Conservation (phyloP, 2,113 vertebrate genomes). For the Diphyllodes magnificus region DNA sequence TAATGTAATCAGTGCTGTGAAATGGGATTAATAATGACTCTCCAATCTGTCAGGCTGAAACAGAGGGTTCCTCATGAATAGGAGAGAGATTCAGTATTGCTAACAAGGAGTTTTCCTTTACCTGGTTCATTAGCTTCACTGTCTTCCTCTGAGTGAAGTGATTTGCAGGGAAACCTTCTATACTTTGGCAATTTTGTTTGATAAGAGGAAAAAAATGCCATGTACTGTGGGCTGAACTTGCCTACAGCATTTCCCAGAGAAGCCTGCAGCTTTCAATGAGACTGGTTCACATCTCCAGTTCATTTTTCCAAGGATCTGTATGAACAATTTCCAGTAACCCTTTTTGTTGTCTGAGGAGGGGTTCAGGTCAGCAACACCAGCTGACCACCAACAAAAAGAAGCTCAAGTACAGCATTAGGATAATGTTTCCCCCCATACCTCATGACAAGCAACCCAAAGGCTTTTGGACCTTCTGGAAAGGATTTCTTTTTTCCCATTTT, state of each 20-base stretch:
- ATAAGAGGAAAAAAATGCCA: background rate
- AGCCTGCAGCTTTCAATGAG: background rate
- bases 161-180: background rate
- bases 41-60: background rate
- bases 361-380: background rate
- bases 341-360: background rate
- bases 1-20: background rate
- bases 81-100: background rate
- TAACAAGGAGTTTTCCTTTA: background rate
- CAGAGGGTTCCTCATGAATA: background rate
- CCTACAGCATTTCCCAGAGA: background rate
- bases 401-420: background rate
- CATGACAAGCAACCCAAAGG: background rate
- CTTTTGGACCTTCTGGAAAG: background rate
- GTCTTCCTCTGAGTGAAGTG: background rate
- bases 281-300: background rate
- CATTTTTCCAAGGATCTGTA: background rate
- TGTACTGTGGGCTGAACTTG: background rate
- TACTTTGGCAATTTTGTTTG: background rate
- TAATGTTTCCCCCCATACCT: background rate
- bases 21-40: background rate
- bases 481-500: background rate
- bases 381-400: background rate
- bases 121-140: background rate
- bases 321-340: background rate